Base-by-base conservation (phyloP, 2,888 invertebrate genomes). In the Macropis europaea region DNA sequence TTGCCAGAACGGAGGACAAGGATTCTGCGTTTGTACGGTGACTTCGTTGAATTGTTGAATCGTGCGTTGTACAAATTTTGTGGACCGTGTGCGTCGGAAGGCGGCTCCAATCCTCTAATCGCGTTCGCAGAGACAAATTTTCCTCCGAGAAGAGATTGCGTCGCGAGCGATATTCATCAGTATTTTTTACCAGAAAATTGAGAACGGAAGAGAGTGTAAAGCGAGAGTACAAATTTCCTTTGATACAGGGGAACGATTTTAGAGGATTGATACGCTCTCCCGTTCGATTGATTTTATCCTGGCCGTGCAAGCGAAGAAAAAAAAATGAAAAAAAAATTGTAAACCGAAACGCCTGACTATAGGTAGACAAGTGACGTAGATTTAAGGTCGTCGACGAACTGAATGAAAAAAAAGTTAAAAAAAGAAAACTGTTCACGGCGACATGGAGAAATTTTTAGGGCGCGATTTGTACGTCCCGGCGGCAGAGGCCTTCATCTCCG, bases 401-500 rank as follows among this genome's bases (percentile, higher is more conserved):
- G 22, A 17, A 50, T 3, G 48, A 34, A 11, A 11, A n/a, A n/a
- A n/a, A n/a, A n/a, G n/a, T n/a, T n/a, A n/a, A n/a, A n/a, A n/a
- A n/a, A n/a, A n/a, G 26, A 26, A 26, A 26, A 32, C 19, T n/a
- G 19, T 45, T 43, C 11, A 17, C 53, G 61, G 30, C 54, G 67
- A 53, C 52, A 54, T 78, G 57, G 50, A 53, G 42, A 69, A 36
- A 45, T 70, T 73, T 72, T 74, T 77, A 73, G 34, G 15, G 26
- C 15, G 42, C 53, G 69, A 72, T 72, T 71, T 67, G 60, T 57
- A 62, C 45, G 32, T 43, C 36, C 11, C 22, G 40, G 32, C 19
- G 15, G 32, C 22, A 30, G 19, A 7, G n/a, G 6, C 6, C 4
- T n/a, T 0, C 42, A 15, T 11, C 7, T 7, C 28, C 30, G 42